Evolutionary conservation across 2,888 invertebrate species (phyloP).

Genomic region (Tenthredo scrophulariae): DNA sequence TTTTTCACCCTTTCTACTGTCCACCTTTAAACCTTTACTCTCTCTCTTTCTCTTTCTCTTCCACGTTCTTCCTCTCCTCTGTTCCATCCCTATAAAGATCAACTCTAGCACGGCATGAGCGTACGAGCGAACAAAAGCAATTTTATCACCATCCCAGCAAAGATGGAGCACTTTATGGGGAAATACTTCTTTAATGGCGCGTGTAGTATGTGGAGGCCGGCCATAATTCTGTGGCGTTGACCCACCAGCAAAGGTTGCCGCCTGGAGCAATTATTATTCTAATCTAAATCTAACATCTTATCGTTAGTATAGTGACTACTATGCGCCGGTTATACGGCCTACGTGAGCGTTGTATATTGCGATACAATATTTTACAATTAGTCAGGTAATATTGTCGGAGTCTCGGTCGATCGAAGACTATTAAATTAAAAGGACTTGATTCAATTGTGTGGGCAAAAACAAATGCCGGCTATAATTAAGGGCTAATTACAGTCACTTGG

Average conservation of each 20-base stretch:
- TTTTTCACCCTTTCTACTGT: slow-evolving; percentile 13
- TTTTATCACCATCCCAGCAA: slow-evolving; percentile 26
- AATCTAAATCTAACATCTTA: slow-evolving; percentile 39
- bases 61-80: neutral
- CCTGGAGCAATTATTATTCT: slow-evolving; percentile 36
- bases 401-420: neutral
- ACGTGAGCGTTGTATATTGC: neutral
- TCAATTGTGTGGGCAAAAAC: neutral
- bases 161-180: slow-evolving; percentile 34
- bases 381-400: neutral
- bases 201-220: slow-evolving; percentile 29
- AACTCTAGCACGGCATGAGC: neutral
- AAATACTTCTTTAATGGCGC: slow-evolving; percentile 38
- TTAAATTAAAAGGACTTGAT: neutral
- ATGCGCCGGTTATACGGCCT: neutral
- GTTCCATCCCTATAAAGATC: slow-evolving; percentile 2
- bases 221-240: slow-evolving; percentile 20
- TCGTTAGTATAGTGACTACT: slow-evolving; percentile 6
- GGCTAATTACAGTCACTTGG: neutral
- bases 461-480: neutral
- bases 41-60: neutral
- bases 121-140: slow-evolving; percentile 20
- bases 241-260: slow-evolving; percentile 7
- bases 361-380: slow-evolving; percentile 10
- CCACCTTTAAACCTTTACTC: neutral